These are phyloP conservation scores for Crotalus tigris DNA, from an alignment of 2,113 vertebrate genomes.

Conservation along the genomic window DNA sequence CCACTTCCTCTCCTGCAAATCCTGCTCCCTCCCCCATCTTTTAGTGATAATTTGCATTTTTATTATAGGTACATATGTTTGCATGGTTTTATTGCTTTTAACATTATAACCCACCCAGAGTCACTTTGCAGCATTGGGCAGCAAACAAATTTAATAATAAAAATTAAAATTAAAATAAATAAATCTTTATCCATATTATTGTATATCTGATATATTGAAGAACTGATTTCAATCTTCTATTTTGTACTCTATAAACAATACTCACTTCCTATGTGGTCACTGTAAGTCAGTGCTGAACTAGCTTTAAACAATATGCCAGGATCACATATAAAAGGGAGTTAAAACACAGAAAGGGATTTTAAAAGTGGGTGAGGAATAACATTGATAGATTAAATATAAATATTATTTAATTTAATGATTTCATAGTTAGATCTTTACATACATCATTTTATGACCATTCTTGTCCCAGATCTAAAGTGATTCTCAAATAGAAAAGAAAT, in stretches of 20 bases:
- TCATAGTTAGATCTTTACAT: neutral
- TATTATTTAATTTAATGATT: neutral
- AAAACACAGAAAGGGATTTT: neutral
- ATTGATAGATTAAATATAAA: neutral
- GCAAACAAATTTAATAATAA: neutral
- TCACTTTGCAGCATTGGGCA: neutral
- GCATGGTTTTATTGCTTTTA: too few relatives aligned
- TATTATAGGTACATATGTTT: too few relatives aligned
- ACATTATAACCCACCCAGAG: too few relatives aligned
- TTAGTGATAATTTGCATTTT: too few relatives aligned
- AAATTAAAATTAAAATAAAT: neutral
- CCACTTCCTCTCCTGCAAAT: neutral
- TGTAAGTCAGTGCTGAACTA: neutral
- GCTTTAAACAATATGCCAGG: neutral
- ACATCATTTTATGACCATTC: neutral
- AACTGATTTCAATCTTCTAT: neutral
- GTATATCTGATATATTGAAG: neutral
- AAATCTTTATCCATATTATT: neutral
- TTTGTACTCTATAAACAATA: neutral
- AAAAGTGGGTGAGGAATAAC: neutral
- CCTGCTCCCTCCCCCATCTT: too few relatives aligned
- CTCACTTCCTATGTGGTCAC: neutral
- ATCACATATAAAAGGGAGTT: neutral
- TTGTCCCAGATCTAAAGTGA: neutral
- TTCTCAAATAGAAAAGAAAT: neutral